phyloP scores from a whole-genome alignment of 2,797 vertebrate species.

The Pagetopsis macropterus region DNA sequence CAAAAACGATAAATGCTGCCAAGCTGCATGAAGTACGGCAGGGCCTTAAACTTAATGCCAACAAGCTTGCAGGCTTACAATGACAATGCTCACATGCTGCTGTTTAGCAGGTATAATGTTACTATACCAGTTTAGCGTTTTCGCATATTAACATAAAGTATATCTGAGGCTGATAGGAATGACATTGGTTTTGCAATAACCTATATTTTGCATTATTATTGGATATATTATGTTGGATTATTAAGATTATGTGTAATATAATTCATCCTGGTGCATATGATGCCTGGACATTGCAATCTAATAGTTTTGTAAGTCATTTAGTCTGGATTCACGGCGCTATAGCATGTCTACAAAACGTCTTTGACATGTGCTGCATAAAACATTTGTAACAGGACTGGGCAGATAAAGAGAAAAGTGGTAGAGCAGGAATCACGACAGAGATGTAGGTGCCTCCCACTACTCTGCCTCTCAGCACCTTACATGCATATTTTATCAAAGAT shows the following conservation, averaged over 20 bases:
- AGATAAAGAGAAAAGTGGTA: too few relatives aligned
- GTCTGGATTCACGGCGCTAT: background rate
- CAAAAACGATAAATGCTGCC: too few relatives aligned
- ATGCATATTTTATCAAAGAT: conserved; percentile 22
- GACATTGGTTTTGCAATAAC: background rate
- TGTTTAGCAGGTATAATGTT: background rate
- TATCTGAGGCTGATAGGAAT: background rate
- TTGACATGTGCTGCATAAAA: conserved; percentile 10
- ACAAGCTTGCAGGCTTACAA: background rate
- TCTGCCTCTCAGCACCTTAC: too few relatives aligned
- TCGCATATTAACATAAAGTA: background rate
- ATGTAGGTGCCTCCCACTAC: too few relatives aligned
- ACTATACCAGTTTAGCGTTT: background rate
- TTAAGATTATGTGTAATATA: background rate
- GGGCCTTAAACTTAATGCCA: background rate
- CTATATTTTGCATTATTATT: background rate
- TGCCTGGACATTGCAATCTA: background rate
- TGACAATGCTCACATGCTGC: background rate
- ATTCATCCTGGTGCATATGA: background rate
- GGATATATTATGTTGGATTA: background rate
- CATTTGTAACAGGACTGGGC: background rate
- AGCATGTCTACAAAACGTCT: background rate
- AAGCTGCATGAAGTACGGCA: background rate
- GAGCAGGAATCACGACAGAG: too few relatives aligned
- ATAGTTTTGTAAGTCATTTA: background rate